Percentiles rank a stretch among this genome's conserved stretches.
These are phyloP conservation scores for Nemopilema nomurai DNA, from an alignment of 30 jellyfish, hydroid and myxozoan species.

Conservation along the genomic window DNA sequence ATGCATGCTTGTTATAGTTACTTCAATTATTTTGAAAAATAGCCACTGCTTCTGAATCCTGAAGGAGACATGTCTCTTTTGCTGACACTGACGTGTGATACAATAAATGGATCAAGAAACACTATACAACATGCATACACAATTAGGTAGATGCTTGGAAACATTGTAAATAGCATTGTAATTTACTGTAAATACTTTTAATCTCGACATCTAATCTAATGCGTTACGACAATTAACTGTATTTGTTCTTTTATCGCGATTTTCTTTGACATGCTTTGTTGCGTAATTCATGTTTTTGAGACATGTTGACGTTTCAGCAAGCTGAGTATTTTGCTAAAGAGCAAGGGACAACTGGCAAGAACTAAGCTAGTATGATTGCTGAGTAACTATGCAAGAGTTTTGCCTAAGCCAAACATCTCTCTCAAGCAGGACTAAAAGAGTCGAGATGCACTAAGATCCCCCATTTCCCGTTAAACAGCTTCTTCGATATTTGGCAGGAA, in stretches of 20 bases:
- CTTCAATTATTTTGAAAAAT: no score
- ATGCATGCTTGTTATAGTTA: no score
- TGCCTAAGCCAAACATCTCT: no score
- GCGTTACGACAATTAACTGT: background rate
- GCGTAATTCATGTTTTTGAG: background rate
- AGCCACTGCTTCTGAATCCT: background rate
- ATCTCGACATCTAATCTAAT: background rate
- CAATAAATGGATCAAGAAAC: background rate
- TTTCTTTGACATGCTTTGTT: background rate
- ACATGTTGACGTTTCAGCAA: no score
- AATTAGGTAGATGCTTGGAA: background rate
- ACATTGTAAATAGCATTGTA: background rate
- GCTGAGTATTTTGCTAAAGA: no score
- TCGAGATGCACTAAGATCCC: no score
- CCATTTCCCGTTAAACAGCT: no score
- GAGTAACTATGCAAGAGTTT: no score
- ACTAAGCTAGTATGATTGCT: no score
- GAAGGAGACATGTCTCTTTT: background rate
- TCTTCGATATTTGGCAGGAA: no score
- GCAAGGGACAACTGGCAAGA: no score
- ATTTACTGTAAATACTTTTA: background rate
- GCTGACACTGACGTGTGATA: background rate
- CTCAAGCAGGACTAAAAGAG: no score
- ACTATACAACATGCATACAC: background rate
- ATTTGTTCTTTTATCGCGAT: background rate